These are phyloP conservation scores for Drosophila arawakana DNA, from an alignment of 1,140 invertebrate genomes.

Conservation along the genomic window DNA sequence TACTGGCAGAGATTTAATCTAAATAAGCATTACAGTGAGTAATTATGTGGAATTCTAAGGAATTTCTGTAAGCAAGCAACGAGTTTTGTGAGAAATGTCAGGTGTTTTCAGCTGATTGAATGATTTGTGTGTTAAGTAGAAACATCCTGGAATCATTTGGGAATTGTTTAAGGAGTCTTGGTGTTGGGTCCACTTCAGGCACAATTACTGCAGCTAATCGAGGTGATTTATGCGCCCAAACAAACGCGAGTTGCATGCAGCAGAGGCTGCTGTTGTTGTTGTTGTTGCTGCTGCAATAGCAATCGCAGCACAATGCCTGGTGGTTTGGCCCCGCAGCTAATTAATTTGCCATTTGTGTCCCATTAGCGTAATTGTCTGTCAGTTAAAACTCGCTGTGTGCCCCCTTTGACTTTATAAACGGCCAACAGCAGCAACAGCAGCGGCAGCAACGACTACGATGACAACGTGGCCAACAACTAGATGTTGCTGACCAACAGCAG, in stretches of 20 bases:
- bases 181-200: conserved; percentile 37
- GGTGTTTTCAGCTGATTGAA: background rate
- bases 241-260: conserved; percentile 16
- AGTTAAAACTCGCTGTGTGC: conserved; percentile 65
- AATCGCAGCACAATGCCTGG: conserved; percentile 26
- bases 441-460: conserved; percentile 30
- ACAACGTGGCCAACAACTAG: conserved; percentile 39
- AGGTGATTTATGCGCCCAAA: conserved; percentile 47
- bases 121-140: background rate
- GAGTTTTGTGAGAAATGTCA: background rate
- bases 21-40: background rate
- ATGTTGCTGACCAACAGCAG: conserved; percentile 19
- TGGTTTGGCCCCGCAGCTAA: conserved; percentile 65
- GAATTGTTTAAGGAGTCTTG: conserved; percentile 4
- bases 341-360: conserved; percentile 84
- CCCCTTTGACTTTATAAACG: conserved; percentile 72
- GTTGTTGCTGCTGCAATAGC: conserved; percentile 6
- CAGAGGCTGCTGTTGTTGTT: conserved; percentile 3
- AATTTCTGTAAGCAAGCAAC: background rate
- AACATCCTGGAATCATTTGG: background rate
- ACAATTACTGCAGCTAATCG: conserved; percentile 31
- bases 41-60: background rate
- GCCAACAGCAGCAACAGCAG: conserved; percentile 33
- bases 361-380: conserved; percentile 83
- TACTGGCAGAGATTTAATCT: conserved; percentile 2